Conservation (phyloP, 2,888 invertebrate genomes). For the Octodonta nipae region DNA sequence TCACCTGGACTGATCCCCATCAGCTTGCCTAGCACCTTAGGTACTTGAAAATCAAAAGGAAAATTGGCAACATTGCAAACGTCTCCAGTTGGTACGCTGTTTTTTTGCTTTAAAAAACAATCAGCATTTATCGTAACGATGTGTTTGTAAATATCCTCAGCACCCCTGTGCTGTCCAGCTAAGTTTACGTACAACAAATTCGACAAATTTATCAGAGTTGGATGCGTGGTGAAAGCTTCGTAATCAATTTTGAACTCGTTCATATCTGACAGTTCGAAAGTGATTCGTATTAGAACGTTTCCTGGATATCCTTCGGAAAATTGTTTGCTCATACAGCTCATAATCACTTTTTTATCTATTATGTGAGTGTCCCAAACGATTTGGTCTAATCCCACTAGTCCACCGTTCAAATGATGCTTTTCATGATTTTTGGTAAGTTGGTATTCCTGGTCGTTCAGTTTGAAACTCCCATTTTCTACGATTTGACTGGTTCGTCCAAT, state of each 20-base stretch:
- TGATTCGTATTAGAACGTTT: slow-evolving; percentile 52
- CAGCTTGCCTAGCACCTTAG: slow-evolving; percentile 48
- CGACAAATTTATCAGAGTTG: slow-evolving; percentile 73
- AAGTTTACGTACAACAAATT: slow-evolving; percentile 83
- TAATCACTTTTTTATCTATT: slow-evolving; percentile 47
- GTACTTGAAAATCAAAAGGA: slow-evolving; percentile 56
- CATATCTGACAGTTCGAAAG: slow-evolving; percentile 57
- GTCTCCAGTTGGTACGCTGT: slow-evolving; percentile 59
- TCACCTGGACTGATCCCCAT: slow-evolving; percentile 49
- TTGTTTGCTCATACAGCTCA: slow-evolving; percentile 61
- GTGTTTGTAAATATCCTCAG: slow-evolving; percentile 51
- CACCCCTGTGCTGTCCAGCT: slow-evolving; percentile 66
- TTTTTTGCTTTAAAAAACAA: slow-evolving; percentile 52
- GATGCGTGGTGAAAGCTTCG: slow-evolving; percentile 58
- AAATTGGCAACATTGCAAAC: slow-evolving; percentile 57
- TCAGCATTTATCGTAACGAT: slow-evolving; percentile 62
- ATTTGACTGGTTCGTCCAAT: slow-evolving; percentile 74
- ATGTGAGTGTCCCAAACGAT: slow-evolving; percentile 36
- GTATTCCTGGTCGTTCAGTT: slow-evolving; percentile 50
- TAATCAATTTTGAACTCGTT: slow-evolving; percentile 64
- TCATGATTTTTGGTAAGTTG: slow-evolving; percentile 54
- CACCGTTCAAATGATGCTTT: slow-evolving; percentile 66
- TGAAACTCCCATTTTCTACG: slow-evolving; percentile 55
- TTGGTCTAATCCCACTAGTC: slow-evolving; percentile 36
- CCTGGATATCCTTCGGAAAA: slow-evolving; percentile 83